Percentiles rank a stretch among this genome's conserved stretches.
phyloP scores from a whole-genome alignment of 2,113 vertebrate species.

The Heterotis niloticus region DNA sequence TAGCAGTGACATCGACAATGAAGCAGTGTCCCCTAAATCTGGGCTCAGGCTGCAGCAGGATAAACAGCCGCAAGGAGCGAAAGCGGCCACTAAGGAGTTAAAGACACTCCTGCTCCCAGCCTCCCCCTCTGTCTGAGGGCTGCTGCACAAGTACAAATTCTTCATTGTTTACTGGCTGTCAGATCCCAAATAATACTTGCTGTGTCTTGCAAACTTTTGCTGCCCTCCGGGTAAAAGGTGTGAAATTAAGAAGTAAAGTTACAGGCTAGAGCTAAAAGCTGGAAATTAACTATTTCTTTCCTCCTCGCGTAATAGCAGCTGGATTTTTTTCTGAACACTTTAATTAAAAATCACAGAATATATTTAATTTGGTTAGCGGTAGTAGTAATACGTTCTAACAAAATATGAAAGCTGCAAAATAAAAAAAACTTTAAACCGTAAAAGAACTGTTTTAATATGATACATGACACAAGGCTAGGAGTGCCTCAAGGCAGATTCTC shows the following conservation, averaged over 20 bases:
- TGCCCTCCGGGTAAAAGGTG: conserved; percentile 25
- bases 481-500: too few relatives aligned
- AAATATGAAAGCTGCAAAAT: too few relatives aligned
- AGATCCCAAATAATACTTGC: conserved; percentile 48
- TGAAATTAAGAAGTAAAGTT: conserved; percentile 26
- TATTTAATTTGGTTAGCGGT: too few relatives aligned
- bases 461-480: too few relatives aligned
- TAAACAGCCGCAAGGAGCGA: background rate
- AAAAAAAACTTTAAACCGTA: too few relatives aligned
- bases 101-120: background rate
- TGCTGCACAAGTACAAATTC: conserved; percentile 40
- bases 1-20: background rate
- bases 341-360: too few relatives aligned
- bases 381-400: too few relatives aligned
- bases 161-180: conserved; percentile 64
- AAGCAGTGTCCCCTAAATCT: conserved; percentile 1
- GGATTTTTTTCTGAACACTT: background rate
- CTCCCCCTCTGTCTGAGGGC: background rate
- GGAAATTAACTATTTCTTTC: conserved; percentile 23
- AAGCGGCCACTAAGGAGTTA: conserved; percentile 6
- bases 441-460: too few relatives aligned
- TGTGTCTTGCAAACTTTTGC: conserved; percentile 42
- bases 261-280: conserved; percentile 21
- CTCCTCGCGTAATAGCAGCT: background rate
- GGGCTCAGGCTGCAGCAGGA: background rate